Base-by-base conservation (phyloP, 2,113 vertebrate genomes). In the Atrichornis clamosus region DNA sequence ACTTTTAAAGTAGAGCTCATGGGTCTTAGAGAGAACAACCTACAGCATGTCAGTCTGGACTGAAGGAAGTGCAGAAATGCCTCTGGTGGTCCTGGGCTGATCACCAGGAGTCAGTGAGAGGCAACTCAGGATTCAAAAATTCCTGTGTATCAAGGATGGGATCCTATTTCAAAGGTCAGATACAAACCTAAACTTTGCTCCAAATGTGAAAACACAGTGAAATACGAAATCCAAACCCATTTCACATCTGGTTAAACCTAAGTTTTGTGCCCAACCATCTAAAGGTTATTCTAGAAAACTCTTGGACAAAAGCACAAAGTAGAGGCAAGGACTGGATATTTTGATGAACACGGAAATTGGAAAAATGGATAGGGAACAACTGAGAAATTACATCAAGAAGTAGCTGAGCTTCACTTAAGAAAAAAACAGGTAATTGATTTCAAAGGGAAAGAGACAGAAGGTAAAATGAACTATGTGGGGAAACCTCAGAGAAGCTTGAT, bases 131-230 rank as follows among this genome's bases (percentile, higher is more conserved):
- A 58, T 52, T 82, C 28, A 65, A 68, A 73, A 76, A 49, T 21
- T 53, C n/a, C 37, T 44, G 4, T 15, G 52, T 65, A 35, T 17
- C 13, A 32, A 15, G 12, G 13, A 46, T 35, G 19, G 60, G 22
- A 44, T 60, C 35, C n/a, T 76, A 49, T 53, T 79, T 83, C 46
- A 75, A 60, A 83, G 32, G 9, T 64, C n/a, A 41, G 52, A 47
- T 42, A 70, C 13, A 87, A 78, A 89, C 13, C 16, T 68, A 59
- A 93, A 56, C 19, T 56, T 68, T 11, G 5, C 60, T 16, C 85
- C 10, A 16, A 0, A 12, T 68, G 10, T 20, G 27, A 84, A 50
- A 64, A 59, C 11, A 50, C 0, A 1, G 11, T 41, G 46, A 74
- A 89, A 84, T 14, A 72, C 24, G 52, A 75, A 81, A 59, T 33